Base-by-base conservation (phyloP, 2,113 vertebrate genomes). In the Gila orcuttii region DNA sequence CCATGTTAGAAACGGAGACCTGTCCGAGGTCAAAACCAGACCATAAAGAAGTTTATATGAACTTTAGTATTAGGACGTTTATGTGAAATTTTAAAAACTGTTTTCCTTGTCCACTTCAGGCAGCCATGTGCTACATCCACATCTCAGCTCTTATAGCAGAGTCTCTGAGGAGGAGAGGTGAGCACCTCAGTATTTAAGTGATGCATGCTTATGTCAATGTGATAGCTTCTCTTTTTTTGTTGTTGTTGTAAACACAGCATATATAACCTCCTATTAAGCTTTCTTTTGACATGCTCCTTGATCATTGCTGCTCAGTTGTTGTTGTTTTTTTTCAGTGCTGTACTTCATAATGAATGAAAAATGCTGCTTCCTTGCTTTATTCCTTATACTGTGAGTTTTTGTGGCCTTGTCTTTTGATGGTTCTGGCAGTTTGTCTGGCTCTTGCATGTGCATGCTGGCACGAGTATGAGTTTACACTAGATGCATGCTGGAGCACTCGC, bases 61-160 rank as follows among this genome's bases (percentile, higher is more conserved):
- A 57, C 19, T 57, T 57, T 21, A 21, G 17, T 8, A 23, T 23
- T 17, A 8, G 55, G 8, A 3, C 2, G 6, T 23, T 23, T 23
- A 23, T 57, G 19, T n/a, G 2, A 3, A 8, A 60, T 28, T 79
- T 23, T 33, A 6, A 17, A 28, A 31, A 21, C 21, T 79, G 1
- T 75, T 13, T 31, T 19, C 17, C 1, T n/a, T 85, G 88, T 85
- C 88, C 0, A 0, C 91, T 92, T 11, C 91, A 99, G 98, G 98
- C 98, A 85, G 97, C 98, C 23, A 99, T 99, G 98, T 99, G 98
- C 87, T 99, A 98, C 87, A 97, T 99, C 92, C 98, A 99, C 86
- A 99, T 99, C 31, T 97, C 98, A 5, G 98, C 98, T 50, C 95
- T 99, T 87, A 98, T 99, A 28, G 98, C 98, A 0, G 98, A 99